phyloP scores from a whole-genome alignment of 2,113 vertebrate species.

The Kryptolebias marmoratus region DNA sequence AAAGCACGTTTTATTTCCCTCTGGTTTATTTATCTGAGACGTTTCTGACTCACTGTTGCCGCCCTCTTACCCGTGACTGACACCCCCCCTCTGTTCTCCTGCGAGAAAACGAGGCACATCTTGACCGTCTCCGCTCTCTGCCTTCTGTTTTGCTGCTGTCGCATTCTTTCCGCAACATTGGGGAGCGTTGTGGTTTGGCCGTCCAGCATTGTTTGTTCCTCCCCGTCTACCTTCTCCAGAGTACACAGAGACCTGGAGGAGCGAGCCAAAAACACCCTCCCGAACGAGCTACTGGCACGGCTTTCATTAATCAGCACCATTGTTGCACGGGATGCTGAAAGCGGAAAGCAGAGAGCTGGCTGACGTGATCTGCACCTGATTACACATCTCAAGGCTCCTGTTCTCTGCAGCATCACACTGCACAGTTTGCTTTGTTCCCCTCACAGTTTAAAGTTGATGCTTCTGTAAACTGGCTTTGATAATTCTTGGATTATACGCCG shows the following conservation, averaged over 20 bases:
- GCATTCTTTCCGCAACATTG: slow-evolving; percentile 69
- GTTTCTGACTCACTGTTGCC: slow-evolving; percentile 70
- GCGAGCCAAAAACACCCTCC: slow-evolving; percentile 17
- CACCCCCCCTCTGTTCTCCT: slow-evolving; percentile 9
- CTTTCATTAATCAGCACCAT: slow-evolving; percentile 42
- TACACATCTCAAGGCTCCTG: slow-evolving; percentile 27
- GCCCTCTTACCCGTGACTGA: slow-evolving; percentile 39
- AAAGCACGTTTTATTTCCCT: slow-evolving; percentile 18
- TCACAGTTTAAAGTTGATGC: not conserved
- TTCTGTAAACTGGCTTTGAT: not conserved
- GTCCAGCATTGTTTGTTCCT: slow-evolving; percentile 56
- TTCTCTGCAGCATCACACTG: not conserved
- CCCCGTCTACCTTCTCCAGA: slow-evolving; percentile 49
- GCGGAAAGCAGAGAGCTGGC: slow-evolving; percentile 22
- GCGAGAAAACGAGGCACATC: slow-evolving; percentile 44
- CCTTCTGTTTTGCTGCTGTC: slow-evolving; percentile 63
- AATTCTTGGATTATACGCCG: not conserved
- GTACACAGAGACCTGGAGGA: slow-evolving; percentile 49
- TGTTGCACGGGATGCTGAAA: slow-evolving; percentile 23
- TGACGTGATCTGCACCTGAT: slow-evolving; percentile 42
- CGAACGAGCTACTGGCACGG: slow-evolving; percentile 2
- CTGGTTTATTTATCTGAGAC: slow-evolving; percentile 21
- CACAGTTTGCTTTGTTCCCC: not conserved
- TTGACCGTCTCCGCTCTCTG: slow-evolving; percentile 36
- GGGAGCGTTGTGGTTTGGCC: slow-evolving; percentile 48